Base-by-base conservation (phyloP, 30 jellyfish, hydroid and myxozoan species). In the Hydractinia symbiolongicarpus region DNA sequence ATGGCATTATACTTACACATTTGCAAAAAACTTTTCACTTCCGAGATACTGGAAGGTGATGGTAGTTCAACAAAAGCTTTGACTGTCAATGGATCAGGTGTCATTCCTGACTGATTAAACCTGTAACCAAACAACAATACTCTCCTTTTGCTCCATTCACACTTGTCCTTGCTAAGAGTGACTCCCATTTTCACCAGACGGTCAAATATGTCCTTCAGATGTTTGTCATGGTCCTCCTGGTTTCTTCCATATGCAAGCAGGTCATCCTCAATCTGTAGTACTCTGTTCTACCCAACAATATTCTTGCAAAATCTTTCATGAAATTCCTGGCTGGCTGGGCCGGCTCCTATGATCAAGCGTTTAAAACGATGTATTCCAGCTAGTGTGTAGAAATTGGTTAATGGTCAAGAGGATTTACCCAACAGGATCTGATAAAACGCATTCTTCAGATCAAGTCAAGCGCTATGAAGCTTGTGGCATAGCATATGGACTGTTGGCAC, bases 51-150 rank as follows among this genome's bases (percentile, higher is more conserved):
- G 54, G 54, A 53, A 54, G 84, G 83, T 78, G 56, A 20, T 54
- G 79, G 53, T 54, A 60, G 30, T 79, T 76, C 53, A 78, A 53
- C 58, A 16, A 57, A 1, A 8, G 81, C 51, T 1, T 54, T 76
- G 82, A 76, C 20, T 79, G 4, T 76, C 58, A 60, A 54, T 53
- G 84, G 84, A 58, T 76, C 84, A 4, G 84, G 80, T 20, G 82
- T 40, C 82, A 72, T 72, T 4, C 72, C 82, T 2, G 50, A 13
- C 73, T 44, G 4, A 40, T 21, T 11, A 21, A 72, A 72, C 50
- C 50, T 50, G 49, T 72, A 72, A 67, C 82, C 82, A 72, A n/a
- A n/a, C n/a, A n/a, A n/a, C n/a, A n/a, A n/a, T n/a, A n/a, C n/a
- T n/a, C n/a, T n/a, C n/a, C n/a, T n/a, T n/a, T n/a, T n/a, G n/a